Conservation (phyloP, 64 coral and sea anemone genomes). For the Trachythela sp. region DNA sequence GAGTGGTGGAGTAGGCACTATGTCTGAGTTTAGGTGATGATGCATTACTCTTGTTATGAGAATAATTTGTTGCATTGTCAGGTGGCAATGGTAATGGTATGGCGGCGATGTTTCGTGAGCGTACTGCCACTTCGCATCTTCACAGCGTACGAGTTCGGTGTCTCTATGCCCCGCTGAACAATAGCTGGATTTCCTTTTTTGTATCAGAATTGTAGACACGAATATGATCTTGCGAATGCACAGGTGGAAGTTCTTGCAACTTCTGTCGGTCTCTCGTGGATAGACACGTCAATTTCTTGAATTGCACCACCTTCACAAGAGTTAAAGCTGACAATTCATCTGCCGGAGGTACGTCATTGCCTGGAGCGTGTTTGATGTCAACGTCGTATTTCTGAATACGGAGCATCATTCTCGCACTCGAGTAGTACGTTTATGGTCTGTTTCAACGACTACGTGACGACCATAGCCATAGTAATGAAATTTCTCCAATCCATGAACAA, state of each 20-base stretch:
- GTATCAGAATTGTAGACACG: not conserved
- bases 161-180: not conserved
- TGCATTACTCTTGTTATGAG: not conserved
- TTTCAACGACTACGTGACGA: not conserved
- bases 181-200: not conserved
- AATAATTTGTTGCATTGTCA: not conserved
- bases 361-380: not conserved
- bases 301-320: not conserved
- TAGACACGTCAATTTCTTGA: not conserved
- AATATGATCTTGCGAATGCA: not conserved
- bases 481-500: not conserved
- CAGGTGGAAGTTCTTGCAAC: not conserved
- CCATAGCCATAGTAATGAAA: not conserved
- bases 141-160: not conserved
- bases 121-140: not conserved
- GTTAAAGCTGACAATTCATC: not conserved
- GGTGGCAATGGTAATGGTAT: not conserved
- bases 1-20: not conserved
- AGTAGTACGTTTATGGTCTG: not conserved
- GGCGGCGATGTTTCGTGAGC: too few relatives aligned
- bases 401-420: not conserved
- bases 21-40: not conserved
- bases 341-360: not conserved
- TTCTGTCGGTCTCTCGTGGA: slow-evolving; percentile 1
- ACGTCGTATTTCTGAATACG: not conserved